Conservation (phyloP, 1,140 invertebrate species). For the Brachionus calyciflorus region DNA sequence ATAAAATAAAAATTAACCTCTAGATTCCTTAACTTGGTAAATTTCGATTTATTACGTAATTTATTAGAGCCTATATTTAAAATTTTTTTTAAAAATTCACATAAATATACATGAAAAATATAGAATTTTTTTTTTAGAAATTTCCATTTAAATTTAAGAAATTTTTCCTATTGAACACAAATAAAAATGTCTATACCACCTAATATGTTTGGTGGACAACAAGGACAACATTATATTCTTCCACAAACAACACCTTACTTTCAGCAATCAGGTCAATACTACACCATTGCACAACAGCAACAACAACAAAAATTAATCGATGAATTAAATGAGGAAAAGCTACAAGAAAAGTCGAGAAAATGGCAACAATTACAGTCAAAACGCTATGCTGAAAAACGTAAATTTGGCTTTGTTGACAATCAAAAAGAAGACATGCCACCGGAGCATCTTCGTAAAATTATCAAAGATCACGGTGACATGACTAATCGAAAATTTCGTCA, state of each 20-base stretch:
- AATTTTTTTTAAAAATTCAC: not conserved
- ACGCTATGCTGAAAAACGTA: constrained; percentile 92
- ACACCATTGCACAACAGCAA: not conserved
- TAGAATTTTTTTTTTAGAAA: not conserved
- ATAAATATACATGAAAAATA: not conserved
- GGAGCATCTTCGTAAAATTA: constrained; percentile 97
- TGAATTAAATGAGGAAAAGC: constrained; percentile 7
- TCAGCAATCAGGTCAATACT: constrained; percentile 35
- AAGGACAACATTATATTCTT: not conserved
- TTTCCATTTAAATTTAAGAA: not conserved
- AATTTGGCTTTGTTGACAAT: constrained; percentile 97
- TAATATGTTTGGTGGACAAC: constrained; percentile 21
- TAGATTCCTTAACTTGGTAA: too few relatives aligned
- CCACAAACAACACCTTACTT: constrained; percentile 8
- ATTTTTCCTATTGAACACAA: not conserved
- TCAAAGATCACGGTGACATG: constrained; percentile 99
- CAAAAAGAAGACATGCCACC: constrained; percentile 99
- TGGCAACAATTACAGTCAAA: constrained; percentile 98
- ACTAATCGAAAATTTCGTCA: constrained; percentile 96
- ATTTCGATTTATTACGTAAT: too few relatives aligned
- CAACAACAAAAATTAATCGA: constrained; percentile 27
- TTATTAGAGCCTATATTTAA: too few relatives aligned
- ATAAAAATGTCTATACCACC: constrained; percentile 35
- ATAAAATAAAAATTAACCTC: too few relatives aligned
- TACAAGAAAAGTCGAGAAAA: constrained; percentile 72